These are phyloP conservation scores for Labeo catla DNA, from an alignment of 2,113 vertebrate species.

Conservation along the genomic window DNA sequence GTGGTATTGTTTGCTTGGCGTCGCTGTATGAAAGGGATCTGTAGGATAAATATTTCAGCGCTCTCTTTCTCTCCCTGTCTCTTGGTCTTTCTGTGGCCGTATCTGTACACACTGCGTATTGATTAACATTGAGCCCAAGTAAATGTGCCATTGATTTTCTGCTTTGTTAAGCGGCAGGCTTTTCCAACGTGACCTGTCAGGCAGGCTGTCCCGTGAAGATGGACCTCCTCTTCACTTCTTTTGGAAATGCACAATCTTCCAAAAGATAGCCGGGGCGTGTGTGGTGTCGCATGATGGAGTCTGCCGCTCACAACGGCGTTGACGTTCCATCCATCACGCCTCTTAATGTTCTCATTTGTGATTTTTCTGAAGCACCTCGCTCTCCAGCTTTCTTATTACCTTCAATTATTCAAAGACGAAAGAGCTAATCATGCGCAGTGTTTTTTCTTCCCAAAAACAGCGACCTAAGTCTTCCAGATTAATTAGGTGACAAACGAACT, in stretches of 20 bases:
- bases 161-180: conserved; percentile 49
- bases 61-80: conserved; percentile 33
- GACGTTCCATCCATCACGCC: conserved; percentile 49
- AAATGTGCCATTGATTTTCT: conserved; percentile 59
- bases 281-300: background rate
- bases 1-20: conserved; percentile 35
- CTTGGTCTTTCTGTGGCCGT: conserved; percentile 31
- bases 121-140: conserved; percentile 60
- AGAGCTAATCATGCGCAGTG: conserved; percentile 40
- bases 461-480: conserved; percentile 37
- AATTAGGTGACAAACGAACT: conserved; percentile 1
- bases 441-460: conserved; percentile 44
- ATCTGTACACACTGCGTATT: conserved; percentile 52
- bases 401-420: conserved; percentile 53
- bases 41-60: conserved; percentile 56
- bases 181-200: conserved; percentile 24
- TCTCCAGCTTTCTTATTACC: conserved; percentile 52
- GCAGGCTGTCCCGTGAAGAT: background rate
- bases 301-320: conserved; percentile 1
- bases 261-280: background rate
- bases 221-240: conserved; percentile 15
- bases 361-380: conserved; percentile 48
- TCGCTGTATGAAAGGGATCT: conserved; percentile 52
- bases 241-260: background rate
- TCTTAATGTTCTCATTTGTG: conserved; percentile 54